Conservation (phyloP, 2,888 invertebrate genomes). For the Andrena dorsata region DNA sequence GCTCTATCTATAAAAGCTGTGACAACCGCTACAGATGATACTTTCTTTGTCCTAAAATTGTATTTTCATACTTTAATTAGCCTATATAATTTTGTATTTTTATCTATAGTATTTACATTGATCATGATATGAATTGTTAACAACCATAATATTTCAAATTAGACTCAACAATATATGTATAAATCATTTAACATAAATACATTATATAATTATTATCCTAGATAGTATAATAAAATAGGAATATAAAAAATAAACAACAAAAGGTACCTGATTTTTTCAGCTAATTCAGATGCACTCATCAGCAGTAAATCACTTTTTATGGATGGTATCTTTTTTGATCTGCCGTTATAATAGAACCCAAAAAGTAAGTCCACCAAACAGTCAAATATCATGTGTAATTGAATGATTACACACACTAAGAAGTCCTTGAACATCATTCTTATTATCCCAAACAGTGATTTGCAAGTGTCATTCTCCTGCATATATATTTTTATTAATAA, state of each 20-base stretch:
- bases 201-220: no score
- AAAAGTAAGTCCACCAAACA: constrained; percentile 84
- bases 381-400: constrained; percentile 83
- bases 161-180: no score
- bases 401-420: constrained; percentile 75
- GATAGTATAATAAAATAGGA: not conserved
- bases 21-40: constrained; percentile 90
- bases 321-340: constrained; percentile 82
- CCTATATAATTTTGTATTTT: not conserved
- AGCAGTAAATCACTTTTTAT: constrained; percentile 85
- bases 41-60: constrained; percentile 84
- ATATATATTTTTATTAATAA: no score
- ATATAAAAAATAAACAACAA: not conserved
- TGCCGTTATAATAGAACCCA: constrained; percentile 83
- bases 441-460: not conserved
- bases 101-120: not conserved
- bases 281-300: constrained; percentile 89
- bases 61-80: constrained; percentile 4
- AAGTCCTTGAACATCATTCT: constrained; percentile 59
- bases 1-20: constrained; percentile 92
- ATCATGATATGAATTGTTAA: not conserved
- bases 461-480: not conserved
- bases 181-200: no score
- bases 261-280: constrained; percentile 88
- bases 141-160: not conserved